Evolutionary conservation across 2,888 invertebrate species (phyloP), one percentile per base, ranked within the genome.

Genomic region (Malthinus seriepunctatus): DNA sequence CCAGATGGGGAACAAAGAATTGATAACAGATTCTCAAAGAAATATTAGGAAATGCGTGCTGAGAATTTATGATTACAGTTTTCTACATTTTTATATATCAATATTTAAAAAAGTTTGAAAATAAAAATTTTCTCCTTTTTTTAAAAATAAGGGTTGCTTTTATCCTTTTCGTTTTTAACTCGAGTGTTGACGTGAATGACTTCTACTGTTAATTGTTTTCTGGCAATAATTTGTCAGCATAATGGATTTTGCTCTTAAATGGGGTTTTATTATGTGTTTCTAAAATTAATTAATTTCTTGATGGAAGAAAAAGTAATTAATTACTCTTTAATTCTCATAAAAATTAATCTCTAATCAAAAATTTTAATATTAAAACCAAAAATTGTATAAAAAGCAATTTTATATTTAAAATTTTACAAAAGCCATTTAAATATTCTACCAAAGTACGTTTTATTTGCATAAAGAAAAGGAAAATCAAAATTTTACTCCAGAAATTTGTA

Each of bases 161-260:
- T 46, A 51, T 59, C 53, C 56, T 62, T 51, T 56, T 59, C 51
- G 51, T 62, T 63, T 63, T 62, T 54, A 56, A 58, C 56, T 63
- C 59, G 62, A 62, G 63, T 63, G 62, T 62, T 54, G 63, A 62
- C 63, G 53, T 63, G 62, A 63, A 62, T 63, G 63, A 63, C 61
- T 63, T 60, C 62, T 49, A 50, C 56, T 44, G 45, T 53, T 51
- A 62, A 63, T 63, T 63, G 61, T 62, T 63, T 63, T 61, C 63
- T 53, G 59, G 62, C 54, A 62, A 64, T 62, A 64, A 64, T 62
- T 64, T 62, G 64, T 60, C 64, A 51, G 54, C 37, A 59, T 59
- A 59, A 59, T 59, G 49, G 50, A 59, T 59, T 50, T 51, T 42
- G 54, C 51, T 50, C 46, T 54, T 54, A 53, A 59, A 59, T 54